Conservation (phyloP, 2,797 vertebrate species). For the Enteromius thamalakanensis region DNA sequence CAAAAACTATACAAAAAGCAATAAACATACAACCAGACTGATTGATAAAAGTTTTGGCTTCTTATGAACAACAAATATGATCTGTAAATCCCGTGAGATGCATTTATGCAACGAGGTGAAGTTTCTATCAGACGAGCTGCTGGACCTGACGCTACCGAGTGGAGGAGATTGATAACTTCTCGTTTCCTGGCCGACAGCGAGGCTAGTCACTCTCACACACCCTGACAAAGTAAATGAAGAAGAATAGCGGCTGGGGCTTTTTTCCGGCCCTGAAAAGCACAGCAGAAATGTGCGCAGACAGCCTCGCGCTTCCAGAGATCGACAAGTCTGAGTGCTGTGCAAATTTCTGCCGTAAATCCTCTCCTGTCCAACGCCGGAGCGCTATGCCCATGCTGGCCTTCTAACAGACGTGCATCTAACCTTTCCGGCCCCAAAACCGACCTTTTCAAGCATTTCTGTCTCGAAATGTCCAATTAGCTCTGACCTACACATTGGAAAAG, state of each 20-base stretch:
- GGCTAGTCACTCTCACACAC: slow-evolving; percentile 49
- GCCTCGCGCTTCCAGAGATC: slow-evolving; percentile 37
- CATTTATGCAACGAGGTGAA: neutral
- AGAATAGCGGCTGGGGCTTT: slow-evolving; percentile 40
- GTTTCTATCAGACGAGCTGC: slow-evolving; percentile 24
- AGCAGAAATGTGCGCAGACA: slow-evolving; percentile 28
- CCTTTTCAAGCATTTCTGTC: slow-evolving; percentile 57
- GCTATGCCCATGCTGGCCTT: slow-evolving; percentile 12
- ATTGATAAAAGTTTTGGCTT: neutral
- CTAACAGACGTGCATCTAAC: slow-evolving; percentile 45
- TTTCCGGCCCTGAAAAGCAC: slow-evolving; percentile 29
- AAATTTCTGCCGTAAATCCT: slow-evolving; percentile 37
- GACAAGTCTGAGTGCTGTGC: slow-evolving; percentile 35
- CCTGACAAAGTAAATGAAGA: slow-evolving; percentile 57
- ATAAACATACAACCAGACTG: neutral
- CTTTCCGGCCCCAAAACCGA: slow-evolving; percentile 47
- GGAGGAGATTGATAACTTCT: slow-evolving; percentile 53
- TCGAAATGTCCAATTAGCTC: slow-evolving; percentile 57
- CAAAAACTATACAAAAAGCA: neutral
- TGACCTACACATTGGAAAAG: slow-evolving; percentile 49
- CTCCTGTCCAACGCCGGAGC: slow-evolving; percentile 2
- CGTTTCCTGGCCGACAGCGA: slow-evolving; percentile 48
- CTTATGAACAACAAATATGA: neutral
- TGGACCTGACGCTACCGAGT: neutral
- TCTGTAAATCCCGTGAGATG: neutral